These are phyloP conservation scores for Noctua comes DNA, from an alignment of 2,888 invertebrate species.

Conservation along the genomic window DNA sequence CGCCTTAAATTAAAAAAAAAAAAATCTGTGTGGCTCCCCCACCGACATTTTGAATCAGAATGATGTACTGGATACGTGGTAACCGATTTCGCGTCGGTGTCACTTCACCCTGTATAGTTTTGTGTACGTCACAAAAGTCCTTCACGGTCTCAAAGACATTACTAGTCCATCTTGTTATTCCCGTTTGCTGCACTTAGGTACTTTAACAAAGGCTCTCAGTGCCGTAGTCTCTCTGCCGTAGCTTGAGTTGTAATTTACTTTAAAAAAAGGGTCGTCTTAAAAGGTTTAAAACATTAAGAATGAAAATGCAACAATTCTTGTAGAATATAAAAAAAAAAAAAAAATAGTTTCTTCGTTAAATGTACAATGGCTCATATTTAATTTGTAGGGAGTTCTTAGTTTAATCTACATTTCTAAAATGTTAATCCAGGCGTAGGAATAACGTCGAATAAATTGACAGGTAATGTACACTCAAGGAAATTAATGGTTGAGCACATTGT, in stretches of 20 bases:
- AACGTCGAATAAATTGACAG: background rate
- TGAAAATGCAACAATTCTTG: background rate
- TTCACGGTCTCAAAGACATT: constrained; percentile 45
- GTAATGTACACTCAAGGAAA: background rate
- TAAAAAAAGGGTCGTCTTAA: background rate
- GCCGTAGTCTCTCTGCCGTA: no score
- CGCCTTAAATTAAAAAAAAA: no score
- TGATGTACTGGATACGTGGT: no score
- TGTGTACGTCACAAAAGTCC: constrained; percentile 39
- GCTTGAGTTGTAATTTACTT: background rate
- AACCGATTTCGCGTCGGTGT: no score
- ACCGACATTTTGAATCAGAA: no score
- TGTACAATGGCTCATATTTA: background rate
- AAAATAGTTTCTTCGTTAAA: background rate
- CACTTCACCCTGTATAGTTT: background rate
- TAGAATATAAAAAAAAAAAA: background rate
- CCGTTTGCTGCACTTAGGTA: constrained; percentile 32
- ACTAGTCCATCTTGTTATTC: constrained; percentile 41
- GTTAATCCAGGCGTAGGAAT: background rate
- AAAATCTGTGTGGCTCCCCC: no score
- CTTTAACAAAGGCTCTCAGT: constrained; percentile 4
- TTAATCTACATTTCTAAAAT: background rate
- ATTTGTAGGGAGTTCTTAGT: background rate
- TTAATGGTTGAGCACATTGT: background rate
- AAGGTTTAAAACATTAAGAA: background rate